Evolutionary conservation across 2,113 vertebrate species (phyloP).

Genomic region (Electrona antarctica): DNA sequence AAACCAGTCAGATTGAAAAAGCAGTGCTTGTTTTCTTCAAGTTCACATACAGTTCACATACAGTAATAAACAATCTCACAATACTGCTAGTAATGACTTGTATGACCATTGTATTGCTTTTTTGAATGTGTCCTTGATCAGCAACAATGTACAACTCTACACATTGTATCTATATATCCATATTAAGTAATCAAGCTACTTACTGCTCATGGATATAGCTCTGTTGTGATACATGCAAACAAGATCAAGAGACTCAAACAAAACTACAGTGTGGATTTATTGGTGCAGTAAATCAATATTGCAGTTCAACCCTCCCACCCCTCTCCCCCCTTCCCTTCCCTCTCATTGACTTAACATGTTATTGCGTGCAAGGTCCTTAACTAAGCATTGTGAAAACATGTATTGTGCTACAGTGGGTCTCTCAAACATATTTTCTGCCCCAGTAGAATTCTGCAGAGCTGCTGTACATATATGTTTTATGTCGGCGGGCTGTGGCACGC

Average conservation of each 20-base stretch:
- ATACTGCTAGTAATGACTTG: no score
- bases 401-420: neutral
- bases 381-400: neutral
- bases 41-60: no score
- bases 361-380: neutral
- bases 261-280: neutral
- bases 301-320: no score
- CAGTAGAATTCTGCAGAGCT: conserved; percentile 4
- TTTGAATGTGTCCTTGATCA: no score
- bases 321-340: neutral
- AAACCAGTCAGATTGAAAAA: no score
- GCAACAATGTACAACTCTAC: no score
- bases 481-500: no score
- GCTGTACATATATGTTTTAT: neutral
- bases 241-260: neutral
- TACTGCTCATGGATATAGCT: neutral
- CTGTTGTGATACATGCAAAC: neutral
- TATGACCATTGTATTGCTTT: no score
- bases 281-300: neutral
- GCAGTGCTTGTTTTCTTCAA: no score
- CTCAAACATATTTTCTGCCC: conserved; percentile 1
- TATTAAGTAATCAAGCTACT: no score
- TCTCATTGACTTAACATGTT: neutral
- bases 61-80: no score
- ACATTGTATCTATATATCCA: no score